These are phyloP conservation scores for Indri indri DNA, from an alignment of 2,113 vertebrate genomes.

Conservation along the genomic window DNA sequence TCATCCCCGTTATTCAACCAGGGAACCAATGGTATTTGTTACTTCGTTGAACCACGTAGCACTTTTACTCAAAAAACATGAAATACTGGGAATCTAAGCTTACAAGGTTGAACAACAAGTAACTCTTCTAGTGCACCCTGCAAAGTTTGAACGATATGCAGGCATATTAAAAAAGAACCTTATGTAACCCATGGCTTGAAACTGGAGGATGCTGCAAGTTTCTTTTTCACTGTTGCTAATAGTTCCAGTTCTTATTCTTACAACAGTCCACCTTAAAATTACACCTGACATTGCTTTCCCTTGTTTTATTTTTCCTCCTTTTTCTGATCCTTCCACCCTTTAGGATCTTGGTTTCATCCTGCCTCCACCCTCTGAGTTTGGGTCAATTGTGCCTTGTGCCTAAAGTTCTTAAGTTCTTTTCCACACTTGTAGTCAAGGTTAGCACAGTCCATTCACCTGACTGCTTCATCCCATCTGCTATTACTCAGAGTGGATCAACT, in stretches of 20 bases:
- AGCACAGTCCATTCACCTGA: neutral
- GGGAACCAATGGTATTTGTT: neutral
- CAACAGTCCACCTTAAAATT: neutral
- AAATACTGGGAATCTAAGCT: neutral
- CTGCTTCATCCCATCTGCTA: neutral
- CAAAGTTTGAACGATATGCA: neutral
- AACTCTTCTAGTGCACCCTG: neutral
- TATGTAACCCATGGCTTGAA: neutral
- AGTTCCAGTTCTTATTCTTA: neutral
- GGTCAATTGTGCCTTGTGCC: neutral
- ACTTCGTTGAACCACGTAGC: neutral
- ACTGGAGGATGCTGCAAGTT: neutral
- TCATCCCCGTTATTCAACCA: neutral
- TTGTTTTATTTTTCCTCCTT: neutral
- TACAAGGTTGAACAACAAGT: neutral
- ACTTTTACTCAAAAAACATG: neutral
- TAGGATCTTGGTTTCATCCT: neutral
- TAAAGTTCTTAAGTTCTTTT: neutral
- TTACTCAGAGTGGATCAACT: neutral
- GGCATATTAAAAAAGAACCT: neutral
- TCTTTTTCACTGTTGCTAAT: neutral
- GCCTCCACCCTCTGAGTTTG: neutral
- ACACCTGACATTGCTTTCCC: neutral
- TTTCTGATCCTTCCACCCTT: neutral
- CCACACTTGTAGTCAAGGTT: neutral